phyloP scores from a whole-genome alignment of 2,113 vertebrate species.

The human region GRCh38 chr11:16160501-16161000 shows the following conservation, averaged over 20 bases:
- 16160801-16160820: constrained; percentile 70
- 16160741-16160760: constrained; percentile 65
- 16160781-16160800: constrained; percentile 64
- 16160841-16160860: constrained; percentile 47
- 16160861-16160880: constrained; percentile 44
- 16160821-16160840: constrained; percentile 52
- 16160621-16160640: constrained; percentile 61
- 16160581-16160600: neutral
- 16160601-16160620: constrained; percentile 11
- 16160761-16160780: constrained; percentile 30
- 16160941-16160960: neutral
- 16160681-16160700: constrained; percentile 57
- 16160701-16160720: constrained; percentile 64
- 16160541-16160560: neutral
- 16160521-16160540: neutral
- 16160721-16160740: constrained; percentile 56
- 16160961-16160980: constrained; percentile 10
- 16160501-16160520: neutral
- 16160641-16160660: constrained; percentile 55
- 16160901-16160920: constrained; percentile 54
- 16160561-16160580: neutral
- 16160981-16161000: constrained; percentile 14
- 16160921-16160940: neutral
- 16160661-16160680: constrained; percentile 67
- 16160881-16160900: constrained; percentile 48